Conservation (phyloP, 2,888 invertebrate species). For the Eupithecia inturbata region DNA sequence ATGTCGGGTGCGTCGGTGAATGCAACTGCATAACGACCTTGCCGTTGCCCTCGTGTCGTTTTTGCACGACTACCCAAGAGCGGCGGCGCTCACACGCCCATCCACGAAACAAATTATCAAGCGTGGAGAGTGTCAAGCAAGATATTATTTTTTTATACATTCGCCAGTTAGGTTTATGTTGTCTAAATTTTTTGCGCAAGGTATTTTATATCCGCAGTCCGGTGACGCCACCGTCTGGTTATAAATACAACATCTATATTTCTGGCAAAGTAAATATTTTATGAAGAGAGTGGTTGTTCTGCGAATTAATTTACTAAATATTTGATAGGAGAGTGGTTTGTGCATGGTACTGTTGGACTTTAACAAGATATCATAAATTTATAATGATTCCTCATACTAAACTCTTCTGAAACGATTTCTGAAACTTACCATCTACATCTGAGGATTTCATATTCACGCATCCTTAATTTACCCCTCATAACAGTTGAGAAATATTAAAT, state of each 20-base stretch:
- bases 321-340: neutral
- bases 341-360: neutral
- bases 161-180: conserved; percentile 33
- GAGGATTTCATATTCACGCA: neutral
- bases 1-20: conserved; percentile 41
- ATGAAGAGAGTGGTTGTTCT: conserved; percentile 11
- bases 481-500: conserved; percentile 7
- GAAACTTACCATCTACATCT: neutral
- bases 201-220: conserved; percentile 28
- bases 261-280: conserved; percentile 17
- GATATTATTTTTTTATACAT: conserved; percentile 32
- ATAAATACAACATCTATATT: conserved; percentile 17
- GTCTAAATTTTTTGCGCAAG: conserved; percentile 30
- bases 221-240: conserved; percentile 15
- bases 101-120: conserved; percentile 39
- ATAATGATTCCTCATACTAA: neutral
- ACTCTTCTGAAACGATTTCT: neutral
- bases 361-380: neutral
- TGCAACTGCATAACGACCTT: conserved; percentile 56
- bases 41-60: conserved; percentile 61
- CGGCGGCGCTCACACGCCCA: conserved; percentile 52
- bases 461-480: neutral
- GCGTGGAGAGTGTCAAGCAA: conserved; percentile 27
- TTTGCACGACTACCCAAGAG: conserved; percentile 61
- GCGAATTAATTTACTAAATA: neutral